Base-by-base conservation (phyloP, 2,113 vertebrate genomes). In the Melanotaenia duboulayi region DNA sequence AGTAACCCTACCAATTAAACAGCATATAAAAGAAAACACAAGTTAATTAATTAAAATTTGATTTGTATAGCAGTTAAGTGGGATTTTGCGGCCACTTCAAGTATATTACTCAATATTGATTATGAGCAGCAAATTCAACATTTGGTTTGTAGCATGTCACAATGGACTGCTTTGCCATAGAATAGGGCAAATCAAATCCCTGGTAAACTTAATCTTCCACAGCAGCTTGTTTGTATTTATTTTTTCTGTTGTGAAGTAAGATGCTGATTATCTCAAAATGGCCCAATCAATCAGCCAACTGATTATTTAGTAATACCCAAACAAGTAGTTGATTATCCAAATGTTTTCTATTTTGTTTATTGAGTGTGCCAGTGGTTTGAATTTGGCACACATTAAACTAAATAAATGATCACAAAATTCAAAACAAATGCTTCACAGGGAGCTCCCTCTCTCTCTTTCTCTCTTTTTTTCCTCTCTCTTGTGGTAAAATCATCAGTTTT, bases 401-500 rank as follows among this genome's bases (percentile, higher is more conserved):
- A 28, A 28, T 28, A 70, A 60, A 51, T 50, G 37, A n/a, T n/a
- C n/a, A n/a, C n/a, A n/a, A n/a, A n/a, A n/a, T n/a, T n/a, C n/a
- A n/a, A n/a, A n/a, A n/a, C n/a, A n/a, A 50, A 69, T 57, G 11
- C 44, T 54, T 40, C 51, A 20, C 0, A 1, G 13, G 17, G 23
- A 44, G 28, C 42, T 46, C 16, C 39, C 65, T 71, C 49, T 57
- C 42, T n/a, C 28, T 11, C n/a, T 11, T 37, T 42, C 39, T 40
- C 11, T 52, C 67, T 69, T 50, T 54, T 42, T 23, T 40, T 42
- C 13, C 13, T 5, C 5, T 7, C 13, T 42, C 14, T 42, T 42
- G 4, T 19, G 44, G 48, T 48, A 40, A 20, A 76, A 58, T 61
- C 66, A 66, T 73, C 76, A 74, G 8, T 56, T 72, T 70, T 69